Base-by-base conservation (phyloP, 2,113 vertebrate species). In the Zootoca vivipara region DNA sequence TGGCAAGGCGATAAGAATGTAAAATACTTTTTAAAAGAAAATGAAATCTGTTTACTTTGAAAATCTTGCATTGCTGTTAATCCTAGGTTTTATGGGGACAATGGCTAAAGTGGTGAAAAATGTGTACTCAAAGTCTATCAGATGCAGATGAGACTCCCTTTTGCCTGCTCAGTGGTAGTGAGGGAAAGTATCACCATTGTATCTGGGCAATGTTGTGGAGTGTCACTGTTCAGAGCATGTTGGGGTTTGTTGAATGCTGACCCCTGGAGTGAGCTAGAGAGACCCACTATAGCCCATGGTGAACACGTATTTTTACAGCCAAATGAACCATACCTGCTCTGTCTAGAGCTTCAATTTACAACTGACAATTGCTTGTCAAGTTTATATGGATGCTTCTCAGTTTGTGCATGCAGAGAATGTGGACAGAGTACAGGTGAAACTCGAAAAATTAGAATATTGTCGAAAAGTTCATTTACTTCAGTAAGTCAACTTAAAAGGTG, bases 11-110 rank as follows among this genome's bases (percentile, higher is more conserved):
- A 20, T 64, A 56, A 35, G n/a, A 42, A 2, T 30, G 1, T 35
- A 33, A 2, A 0, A 2, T 7, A 42, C n/a, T 30, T 52, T 62
- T 35, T 16, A 16, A 64, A 58, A 38, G 40, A 7, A 30, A 8
- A n/a, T 20, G 58, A 62, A 62, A 62, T 62, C 18, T 62, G 18
- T 62, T 62, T 40, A 30, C n/a, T 62, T 72, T 38, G 38, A 22
- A 87, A 64, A 82, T 9, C 3, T 38, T 67, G 20, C 38, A 78
- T 22, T 10, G 1, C 5, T 22, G 24, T 52, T 79, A 62, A 10
- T 69, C 20, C 12, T 24, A 22, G 9, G n/a, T 78, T 28, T 78
- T 46, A 5, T 33, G 40, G 33, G 13, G 30, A 86, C 30, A 79
- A 52, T 69, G 20, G 28, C 30, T 69, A 67, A 18, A 35, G 28